Percentiles rank a stretch among this genome's conserved stretches.
Evolutionary conservation across 2,797 vertebrate species (phyloP).

Genomic region (Coregonus ussuriensis): DNA sequence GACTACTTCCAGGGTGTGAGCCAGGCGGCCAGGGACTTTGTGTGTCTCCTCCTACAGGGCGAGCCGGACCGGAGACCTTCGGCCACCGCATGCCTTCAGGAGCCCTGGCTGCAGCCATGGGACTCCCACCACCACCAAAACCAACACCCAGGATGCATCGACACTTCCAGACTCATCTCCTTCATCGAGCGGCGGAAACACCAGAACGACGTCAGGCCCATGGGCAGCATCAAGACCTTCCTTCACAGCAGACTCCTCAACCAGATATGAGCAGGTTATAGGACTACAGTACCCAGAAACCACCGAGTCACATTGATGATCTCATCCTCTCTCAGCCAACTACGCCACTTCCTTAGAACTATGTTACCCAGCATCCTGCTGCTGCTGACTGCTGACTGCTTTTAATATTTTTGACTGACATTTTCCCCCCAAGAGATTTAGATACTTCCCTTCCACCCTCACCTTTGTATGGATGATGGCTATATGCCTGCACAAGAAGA

Average conservation of each 20-base stretch:
- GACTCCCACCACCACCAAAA: conserved; percentile 35
- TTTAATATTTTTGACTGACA: conserved; percentile 54
- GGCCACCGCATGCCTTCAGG: conserved; percentile 83
- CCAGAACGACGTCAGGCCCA: conserved; percentile 90
- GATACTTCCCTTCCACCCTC: conserved; percentile 11
- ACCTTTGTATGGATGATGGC: conserved; percentile 44
- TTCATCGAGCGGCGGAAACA: conserved; percentile 96
- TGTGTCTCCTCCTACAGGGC: conserved; percentile 87
- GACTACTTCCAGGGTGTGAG: conserved; percentile 94
- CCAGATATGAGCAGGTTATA: conserved; percentile 34
- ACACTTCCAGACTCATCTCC: conserved; percentile 90
- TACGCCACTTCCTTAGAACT: conserved; percentile 4
- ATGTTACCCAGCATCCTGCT: conserved; percentile 79
- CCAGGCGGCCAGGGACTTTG: conserved; percentile 88
- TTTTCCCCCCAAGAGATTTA: background rate
- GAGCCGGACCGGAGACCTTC: conserved; percentile 84
- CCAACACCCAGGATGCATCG: conserved; percentile 72
- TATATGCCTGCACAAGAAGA: conserved; percentile 70
- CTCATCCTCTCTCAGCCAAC: conserved; percentile 88
- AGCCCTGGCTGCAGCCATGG: conserved; percentile 88
- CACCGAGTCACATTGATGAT: conserved; percentile 61
- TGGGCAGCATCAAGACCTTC: conserved; percentile 87
- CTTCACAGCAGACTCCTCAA: conserved; percentile 89
- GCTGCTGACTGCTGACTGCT: conserved; percentile 79
- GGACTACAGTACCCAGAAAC: conserved; percentile 23